Conservation (phyloP, 2,797 vertebrate genomes). For the Parambassis ranga region DNA sequence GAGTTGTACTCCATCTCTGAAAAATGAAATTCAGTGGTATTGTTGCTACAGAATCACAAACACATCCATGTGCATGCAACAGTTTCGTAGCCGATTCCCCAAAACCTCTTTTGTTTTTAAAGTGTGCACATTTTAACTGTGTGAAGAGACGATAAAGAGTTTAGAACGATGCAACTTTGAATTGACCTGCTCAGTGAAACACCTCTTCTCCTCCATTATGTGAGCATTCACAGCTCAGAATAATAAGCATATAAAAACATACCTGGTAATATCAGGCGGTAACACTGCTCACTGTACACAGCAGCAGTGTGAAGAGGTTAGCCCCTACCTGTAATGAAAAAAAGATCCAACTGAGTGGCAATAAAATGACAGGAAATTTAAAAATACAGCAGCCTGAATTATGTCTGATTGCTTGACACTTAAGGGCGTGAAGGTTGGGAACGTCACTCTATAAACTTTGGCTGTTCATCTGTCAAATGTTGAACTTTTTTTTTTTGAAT, state of each 20-base stretch:
- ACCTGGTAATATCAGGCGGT: slow-evolving; percentile 45
- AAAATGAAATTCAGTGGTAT: not conserved
- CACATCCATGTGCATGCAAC: slow-evolving; percentile 13
- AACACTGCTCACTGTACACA: slow-evolving; percentile 23
- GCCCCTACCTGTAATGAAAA: slow-evolving; percentile 66
- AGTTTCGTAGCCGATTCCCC: slow-evolving; percentile 33
- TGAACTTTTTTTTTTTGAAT: not conserved
- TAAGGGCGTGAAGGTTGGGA: slow-evolving; percentile 10
- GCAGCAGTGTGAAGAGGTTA: slow-evolving; percentile 60
- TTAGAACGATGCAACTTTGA: slow-evolving; percentile 76
- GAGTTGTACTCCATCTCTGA: not conserved
- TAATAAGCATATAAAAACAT: slow-evolving; percentile 61
- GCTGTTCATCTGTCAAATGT: not conserved
- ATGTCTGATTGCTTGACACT: slow-evolving; percentile 37
- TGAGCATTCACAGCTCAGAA: slow-evolving; percentile 61
- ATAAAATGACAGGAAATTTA: slow-evolving; percentile 39
- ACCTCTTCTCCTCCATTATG: slow-evolving; percentile 67
- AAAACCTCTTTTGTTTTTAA: slow-evolving; percentile 61
- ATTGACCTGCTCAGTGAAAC: slow-evolving; percentile 68
- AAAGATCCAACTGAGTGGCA: slow-evolving; percentile 50
- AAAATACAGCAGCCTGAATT: slow-evolving; percentile 50
- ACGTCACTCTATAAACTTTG: not conserved
- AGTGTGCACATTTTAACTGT: slow-evolving; percentile 61
- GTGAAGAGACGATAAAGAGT: slow-evolving; percentile 77
- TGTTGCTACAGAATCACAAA: not conserved